Conservation (phyloP, 2,797 vertebrate genomes). For the Microcaecilia unicolor region DNA sequence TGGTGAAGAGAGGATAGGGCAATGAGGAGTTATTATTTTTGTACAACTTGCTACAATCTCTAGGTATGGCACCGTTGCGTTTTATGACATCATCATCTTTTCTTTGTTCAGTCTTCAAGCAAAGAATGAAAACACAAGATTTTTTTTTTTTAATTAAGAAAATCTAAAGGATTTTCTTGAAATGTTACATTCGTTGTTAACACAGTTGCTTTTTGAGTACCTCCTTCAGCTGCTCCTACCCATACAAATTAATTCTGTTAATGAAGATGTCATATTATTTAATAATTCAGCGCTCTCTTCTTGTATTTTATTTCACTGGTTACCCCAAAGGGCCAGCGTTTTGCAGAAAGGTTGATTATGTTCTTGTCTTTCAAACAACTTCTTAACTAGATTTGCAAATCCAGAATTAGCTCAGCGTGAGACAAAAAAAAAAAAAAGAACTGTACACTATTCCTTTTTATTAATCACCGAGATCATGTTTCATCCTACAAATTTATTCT, state of each 20-base stretch:
- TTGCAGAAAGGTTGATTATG: neutral
- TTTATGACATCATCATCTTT: slow-evolving; percentile 3
- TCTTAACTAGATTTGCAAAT: too few species aligned
- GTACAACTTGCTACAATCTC: too few species aligned
- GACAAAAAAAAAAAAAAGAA: too few species aligned
- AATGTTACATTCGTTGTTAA: slow-evolving; percentile 25
- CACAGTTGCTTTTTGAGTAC: slow-evolving; percentile 27
- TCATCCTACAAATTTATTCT: too few species aligned
- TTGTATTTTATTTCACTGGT: slow-evolving; percentile 21
- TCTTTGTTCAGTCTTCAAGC: slow-evolving; percentile 10
- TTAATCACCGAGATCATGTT: too few species aligned
- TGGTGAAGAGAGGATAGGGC: too few species aligned
- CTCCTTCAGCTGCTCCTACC: slow-evolving; percentile 37
- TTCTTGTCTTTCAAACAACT: slow-evolving; percentile 9
- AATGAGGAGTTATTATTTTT: too few species aligned
- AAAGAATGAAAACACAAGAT: slow-evolving; percentile 9
- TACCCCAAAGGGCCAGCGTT: slow-evolving; percentile 18
- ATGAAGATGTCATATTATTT: slow-evolving; percentile 13
- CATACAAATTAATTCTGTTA: slow-evolving; percentile 45
- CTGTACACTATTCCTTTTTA: too few species aligned
- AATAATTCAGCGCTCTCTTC: slow-evolving; percentile 22
- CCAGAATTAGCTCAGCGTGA: too few species aligned
- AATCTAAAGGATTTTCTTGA: slow-evolving; percentile 23
- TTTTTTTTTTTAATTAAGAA: slow-evolving; percentile 9
- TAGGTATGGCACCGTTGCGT: neutral